These are phyloP conservation scores for Watsonalla cultraria DNA, from an alignment of 2,888 invertebrate genomes.

Conservation along the genomic window DNA sequence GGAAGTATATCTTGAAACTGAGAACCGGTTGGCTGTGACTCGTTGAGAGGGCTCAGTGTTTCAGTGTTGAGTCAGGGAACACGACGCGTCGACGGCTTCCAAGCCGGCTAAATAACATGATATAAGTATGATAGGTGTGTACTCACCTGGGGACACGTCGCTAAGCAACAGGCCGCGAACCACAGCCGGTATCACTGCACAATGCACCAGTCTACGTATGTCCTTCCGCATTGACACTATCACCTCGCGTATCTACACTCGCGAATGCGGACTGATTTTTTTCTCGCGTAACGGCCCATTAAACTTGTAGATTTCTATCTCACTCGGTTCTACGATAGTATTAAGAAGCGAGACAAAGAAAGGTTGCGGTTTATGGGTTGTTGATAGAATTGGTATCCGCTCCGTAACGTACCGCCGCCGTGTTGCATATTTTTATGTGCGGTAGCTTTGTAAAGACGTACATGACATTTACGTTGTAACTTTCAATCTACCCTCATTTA, in stretches of 20 bases:
- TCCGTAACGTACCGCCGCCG: conserved; percentile 71
- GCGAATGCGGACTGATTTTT: conserved; percentile 79
- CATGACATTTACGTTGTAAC: not conserved
- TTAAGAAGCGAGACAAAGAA: conserved; percentile 76
- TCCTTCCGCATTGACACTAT: conserved; percentile 72
- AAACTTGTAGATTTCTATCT: conserved; percentile 78
- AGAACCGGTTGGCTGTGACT: conserved; percentile 18
- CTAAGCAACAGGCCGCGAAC: conserved; percentile 48
- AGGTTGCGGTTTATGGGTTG: conserved; percentile 79
- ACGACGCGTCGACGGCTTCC: conserved; percentile 26
- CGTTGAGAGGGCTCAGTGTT: conserved; percentile 25
- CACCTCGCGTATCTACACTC: conserved; percentile 75
- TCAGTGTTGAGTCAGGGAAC: conserved; percentile 23
- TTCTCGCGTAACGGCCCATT: conserved; percentile 78
- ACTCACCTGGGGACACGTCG: conserved; percentile 38
- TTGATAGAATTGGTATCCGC: conserved; percentile 79
- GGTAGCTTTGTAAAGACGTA: conserved; percentile 56
- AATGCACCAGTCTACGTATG: conserved; percentile 45
- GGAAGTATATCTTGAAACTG: conserved; percentile 19
- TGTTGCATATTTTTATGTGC: conserved; percentile 73
- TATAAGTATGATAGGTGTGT: conserved; percentile 16
- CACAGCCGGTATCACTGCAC: conserved; percentile 40
- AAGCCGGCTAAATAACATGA: conserved; percentile 2
- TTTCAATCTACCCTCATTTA: not conserved
- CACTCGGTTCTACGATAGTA: conserved; percentile 61